Evolutionary conservation across 64 coral and sea anemone genomes (phyloP).

Genomic region (Stylophora pistillata): DNA sequence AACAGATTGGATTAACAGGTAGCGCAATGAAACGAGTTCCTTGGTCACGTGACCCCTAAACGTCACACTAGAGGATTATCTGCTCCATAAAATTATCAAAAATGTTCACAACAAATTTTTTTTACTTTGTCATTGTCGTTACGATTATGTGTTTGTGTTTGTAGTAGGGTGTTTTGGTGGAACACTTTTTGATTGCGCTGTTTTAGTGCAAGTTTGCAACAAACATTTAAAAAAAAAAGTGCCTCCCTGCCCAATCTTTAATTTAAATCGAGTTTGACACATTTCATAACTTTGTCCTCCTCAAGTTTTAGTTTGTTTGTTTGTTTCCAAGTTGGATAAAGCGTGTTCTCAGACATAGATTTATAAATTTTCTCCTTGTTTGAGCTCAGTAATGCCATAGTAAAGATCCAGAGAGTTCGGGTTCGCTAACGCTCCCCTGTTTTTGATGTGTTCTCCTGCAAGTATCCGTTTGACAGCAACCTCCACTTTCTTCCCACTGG

Average conservation of each 20-base stretch:
- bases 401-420: conserved; percentile 91
- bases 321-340: no score
- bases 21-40: neutral
- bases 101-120: neutral
- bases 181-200: no score
- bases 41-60: neutral
- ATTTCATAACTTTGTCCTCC: no score
- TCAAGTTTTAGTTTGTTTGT: no score
- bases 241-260: no score
- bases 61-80: neutral
- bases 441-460: conserved; percentile 70
- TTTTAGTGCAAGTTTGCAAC: no score
- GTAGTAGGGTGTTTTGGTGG: no score
- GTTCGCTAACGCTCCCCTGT: conserved; percentile 80
- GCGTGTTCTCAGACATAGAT: no score
- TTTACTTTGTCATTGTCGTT: neutral
- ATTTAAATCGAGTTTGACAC: no score
- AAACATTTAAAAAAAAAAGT: no score
- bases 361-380: conserved; percentile 1
- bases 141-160: neutral
- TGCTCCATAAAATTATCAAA: neutral
- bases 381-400: conserved; percentile 57
- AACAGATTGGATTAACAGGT: neutral
- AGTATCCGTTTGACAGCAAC: conserved; percentile 92
- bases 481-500: conserved; percentile 97